Evolutionary conservation across 1,140 invertebrate genomes (phyloP), one percentile per base, ranked within the genome.

Genomic region (Callitettix versicolor): DNA sequence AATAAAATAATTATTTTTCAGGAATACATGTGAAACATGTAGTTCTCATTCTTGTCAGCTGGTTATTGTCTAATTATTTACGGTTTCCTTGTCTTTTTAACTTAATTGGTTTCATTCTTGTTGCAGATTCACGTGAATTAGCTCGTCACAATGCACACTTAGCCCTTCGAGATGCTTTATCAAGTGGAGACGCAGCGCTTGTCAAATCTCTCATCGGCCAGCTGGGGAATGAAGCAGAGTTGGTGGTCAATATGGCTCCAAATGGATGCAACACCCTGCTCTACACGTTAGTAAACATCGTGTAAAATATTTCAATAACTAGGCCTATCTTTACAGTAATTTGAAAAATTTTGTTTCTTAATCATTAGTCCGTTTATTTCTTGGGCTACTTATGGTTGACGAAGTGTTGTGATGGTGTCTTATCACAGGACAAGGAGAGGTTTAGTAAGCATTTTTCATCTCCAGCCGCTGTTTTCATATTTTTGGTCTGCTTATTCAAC

Each of bases 201-300:
- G 77, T 86, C 0, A 76, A 75, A 60, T 77, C 76, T 20, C 73
- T 86, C 26, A 71, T 93, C 38, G 72, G 79, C 46, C 77, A 79
- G 1, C 67, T 87, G 40, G 79, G 79, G 0, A 63, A 69, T 20
- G 78, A 85, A 60, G 76, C 82, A 0, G 84, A 84, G 61, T 75
- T 79, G 41, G 79, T 92, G 40, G 78, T 91, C 51, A 94, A 94
- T 65, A 80, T 90, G 76, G 83, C 88, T 3, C 88, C 88, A 0
- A 85, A 83, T 61, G 89, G 89, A 3, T 83, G 84, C 42, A 91
- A 90, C 62, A 93, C 89, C 0, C 67, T 94, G 38, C 72, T 95
- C 18, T 94, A 89, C 68, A 80, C 85, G 85, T 88, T 66, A 80
- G 81, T 74, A 33, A 34, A 11, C 15, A 38, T 17, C n/a, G n/a